Base-by-base conservation (phyloP, 2,888 invertebrate species). In the Oxystoma pomonae region DNA sequence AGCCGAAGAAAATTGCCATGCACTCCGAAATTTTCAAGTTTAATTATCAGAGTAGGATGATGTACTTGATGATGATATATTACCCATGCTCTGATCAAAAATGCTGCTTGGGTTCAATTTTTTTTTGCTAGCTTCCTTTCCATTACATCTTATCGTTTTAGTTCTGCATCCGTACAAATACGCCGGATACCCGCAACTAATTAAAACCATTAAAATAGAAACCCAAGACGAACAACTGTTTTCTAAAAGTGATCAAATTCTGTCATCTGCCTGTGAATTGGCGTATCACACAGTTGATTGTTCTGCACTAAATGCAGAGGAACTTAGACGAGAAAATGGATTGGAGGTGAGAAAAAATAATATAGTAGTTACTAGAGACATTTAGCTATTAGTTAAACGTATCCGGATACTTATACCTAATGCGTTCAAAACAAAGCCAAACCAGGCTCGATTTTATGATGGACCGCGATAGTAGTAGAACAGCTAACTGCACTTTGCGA, bases 291-390 rank as follows among this genome's bases (percentile, higher is more conserved):
- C 98, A 0, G 94, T 99, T 1, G 89, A 91, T 71, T 98, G 98
- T 81, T 98, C 98, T 0, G 92, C 97, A 12, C 82, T 99, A 53
- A 99, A 99, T 80, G 99, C 98, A 0, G 98, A 99, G 82, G 98
- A 99, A 80, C 82, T 99, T 68, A 83, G 98, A 60, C 82, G 99
- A 60, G 98, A 99, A 81, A 91, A 91, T 63, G 98, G 98, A 0
- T 84, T 98, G 65, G 92, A 94, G 82, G 89, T 90, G 71, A 21
- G 1, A 55, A 20, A 55, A 21, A 52, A 60, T 22, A 53, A 53
- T 59, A 20, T 55, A 57, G n/a, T n/a, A n/a, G n/a, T n/a, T n/a
- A n/a, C n/a, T n/a, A n/a, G n/a, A n/a, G n/a, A n/a, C n/a, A n/a
- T n/a, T n/a, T n/a, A n/a, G n/a, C n/a, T n/a, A n/a, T n/a, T n/a